Conservation (phyloP, 1,140 invertebrate species). For the Drosophila kepulauana region DNA sequence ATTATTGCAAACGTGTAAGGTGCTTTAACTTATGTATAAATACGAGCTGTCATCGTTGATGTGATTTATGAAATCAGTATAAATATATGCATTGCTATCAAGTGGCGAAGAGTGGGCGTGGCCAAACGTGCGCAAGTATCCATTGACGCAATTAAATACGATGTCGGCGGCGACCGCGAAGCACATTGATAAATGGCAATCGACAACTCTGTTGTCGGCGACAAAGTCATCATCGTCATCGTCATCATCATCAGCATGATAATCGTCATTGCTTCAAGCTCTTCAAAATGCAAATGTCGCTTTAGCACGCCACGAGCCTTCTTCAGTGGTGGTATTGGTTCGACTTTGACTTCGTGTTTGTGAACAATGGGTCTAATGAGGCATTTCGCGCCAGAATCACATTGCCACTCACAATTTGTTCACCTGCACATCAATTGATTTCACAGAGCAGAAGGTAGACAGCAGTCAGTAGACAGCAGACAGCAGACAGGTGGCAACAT, state of each 20-base stretch:
- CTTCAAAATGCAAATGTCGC: conserved; percentile 80
- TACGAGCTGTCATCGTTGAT: conserved; percentile 20
- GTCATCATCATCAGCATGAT: conserved; percentile 25
- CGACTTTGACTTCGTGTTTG: background rate
- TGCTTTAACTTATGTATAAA: conserved; percentile 50
- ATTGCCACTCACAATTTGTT: conserved; percentile 19
- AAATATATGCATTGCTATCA: conserved; percentile 26
- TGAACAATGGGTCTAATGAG: conserved; percentile 48
- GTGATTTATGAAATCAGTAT: conserved; percentile 43
- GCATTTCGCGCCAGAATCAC: conserved; percentile 15
- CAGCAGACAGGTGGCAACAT: conserved; percentile 37
- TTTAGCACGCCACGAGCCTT: conserved; percentile 67
- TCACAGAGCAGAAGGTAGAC: conserved; percentile 35
- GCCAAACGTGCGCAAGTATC: conserved; percentile 72
- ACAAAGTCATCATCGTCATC: conserved; percentile 44
- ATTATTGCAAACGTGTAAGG: conserved; percentile 69
- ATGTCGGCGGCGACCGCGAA: conserved; percentile 50
- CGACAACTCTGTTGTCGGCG: conserved; percentile 48
- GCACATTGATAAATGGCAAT: conserved; percentile 80
- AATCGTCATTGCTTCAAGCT: conserved; percentile 43
- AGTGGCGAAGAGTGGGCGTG: background rate
- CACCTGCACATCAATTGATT: conserved; percentile 54
- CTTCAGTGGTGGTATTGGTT: background rate
- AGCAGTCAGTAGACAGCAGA: background rate
- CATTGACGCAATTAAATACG: conserved; percentile 74